Base-by-base conservation (phyloP, 1,140 invertebrate genomes). In the Drosophila rufa region DNA sequence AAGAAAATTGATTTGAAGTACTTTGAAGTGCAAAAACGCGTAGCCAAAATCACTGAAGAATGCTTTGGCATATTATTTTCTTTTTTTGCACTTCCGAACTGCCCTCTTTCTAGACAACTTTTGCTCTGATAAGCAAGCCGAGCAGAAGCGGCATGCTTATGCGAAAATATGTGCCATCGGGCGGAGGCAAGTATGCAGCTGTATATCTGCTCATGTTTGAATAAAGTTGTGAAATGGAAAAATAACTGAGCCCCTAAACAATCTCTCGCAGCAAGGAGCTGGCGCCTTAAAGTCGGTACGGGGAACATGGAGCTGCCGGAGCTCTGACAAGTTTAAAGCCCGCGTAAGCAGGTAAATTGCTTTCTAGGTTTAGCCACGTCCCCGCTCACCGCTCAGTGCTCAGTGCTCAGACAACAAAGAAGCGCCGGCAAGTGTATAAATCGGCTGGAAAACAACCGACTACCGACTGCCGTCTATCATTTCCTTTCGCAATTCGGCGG, bases 1-100 rank as follows among this genome's bases (percentile, higher is more conserved):
- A 90, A 79, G 85, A 90, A 89, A 89, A 89, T 89, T 90, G 85
- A 89, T 90, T 89, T 89, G 68, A 90, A 90, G 85, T 90, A 89
- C 85, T 89, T 89, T 89, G 85, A 89, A 89, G 85, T 89, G 85
- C 84, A 89, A 89, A 87, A 87, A 87, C 83, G 83, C 83, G 81
- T 87, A 87, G 85, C 81, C 78, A 73, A 79, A 89, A 89, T 90
- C 84, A 84, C 69, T 90, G 85, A 89, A 90, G 85, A 89, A 90
- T 90, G 84, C 85, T 84, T 89, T 90, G 85, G 74, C 84, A 87
- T 87, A 89, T 87, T 87, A 87, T 87, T 83, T 87, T 69, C 69
- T 74, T 78, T 86, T 60, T 58, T 36, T 36, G 19, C 38, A 27
- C 36, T 42, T 55, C 47, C 45, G 22, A 17, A 30, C 36, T 47